Base-by-base conservation (phyloP, 2,888 invertebrate species). In the Gandaritis pyraliata region DNA sequence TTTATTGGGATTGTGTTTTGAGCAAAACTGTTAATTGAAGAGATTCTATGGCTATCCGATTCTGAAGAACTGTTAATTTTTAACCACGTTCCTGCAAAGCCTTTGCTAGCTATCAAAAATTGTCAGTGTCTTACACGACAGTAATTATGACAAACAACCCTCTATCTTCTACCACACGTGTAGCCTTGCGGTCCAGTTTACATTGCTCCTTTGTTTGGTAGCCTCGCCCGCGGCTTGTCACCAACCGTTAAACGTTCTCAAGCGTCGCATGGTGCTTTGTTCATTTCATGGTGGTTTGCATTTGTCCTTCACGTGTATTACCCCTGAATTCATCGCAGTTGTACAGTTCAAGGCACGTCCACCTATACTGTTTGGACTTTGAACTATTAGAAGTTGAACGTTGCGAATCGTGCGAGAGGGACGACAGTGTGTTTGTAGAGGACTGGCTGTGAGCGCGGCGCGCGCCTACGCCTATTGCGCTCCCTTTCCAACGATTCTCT, bases 231-330 rank as follows among this genome's bases (percentile, higher is more conserved):
- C 79, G 85, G 85, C 77, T 79, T 85, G 86, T 85, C 88, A 83
- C 86, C 87, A 86, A 80, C 83, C 81, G 83, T 85, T 87, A 86
- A 86, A 86, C 75, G 79, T 66, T 74, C 76, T 70, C 75, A 71
- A 69, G 77, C 76, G 74, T 73, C 72, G 72, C 74, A 53, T 33
- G 58, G 76, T 81, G 82, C 83, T 84, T 85, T 87, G 86, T 86
- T 87, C 83, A 88, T 89, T 88, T 87, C 85, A 85, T 80, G 81
- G 78, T 74, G 77, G 80, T 83, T 80, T 83, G 83, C 75, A 74
- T 80, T 78, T 74, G 84, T 81, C 82, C 83, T 85, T 82, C 72
- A 33, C 33, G 33, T 33, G 33, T 7, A 33, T 33, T 33, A 33
- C 33, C 8, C 33, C 33, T 8, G 33, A 33, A 33, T 33, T 33